These are phyloP conservation scores for Anagrus nilaparvatae DNA, from an alignment of 1,140 invertebrate species.

Conservation along the genomic window DNA sequence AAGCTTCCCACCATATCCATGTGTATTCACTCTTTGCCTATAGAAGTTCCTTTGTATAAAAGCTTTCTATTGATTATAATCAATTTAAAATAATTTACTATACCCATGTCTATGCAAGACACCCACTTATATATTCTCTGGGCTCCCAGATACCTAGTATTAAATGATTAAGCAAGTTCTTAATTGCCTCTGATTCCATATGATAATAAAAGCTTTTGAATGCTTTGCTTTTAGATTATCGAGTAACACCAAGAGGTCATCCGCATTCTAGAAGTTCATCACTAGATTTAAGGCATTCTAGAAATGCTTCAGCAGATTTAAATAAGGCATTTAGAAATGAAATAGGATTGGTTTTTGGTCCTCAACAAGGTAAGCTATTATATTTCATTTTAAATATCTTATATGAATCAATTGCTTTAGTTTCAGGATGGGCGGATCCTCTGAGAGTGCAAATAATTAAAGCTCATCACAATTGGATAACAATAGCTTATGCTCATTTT, in stretches of 20 bases:
- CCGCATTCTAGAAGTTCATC: conserved; percentile 74
- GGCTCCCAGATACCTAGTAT: too few species aligned
- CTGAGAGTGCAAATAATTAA: conserved; percentile 86
- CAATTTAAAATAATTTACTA: too few species aligned
- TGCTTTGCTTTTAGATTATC: conserved; percentile 60
- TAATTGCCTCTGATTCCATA: too few species aligned
- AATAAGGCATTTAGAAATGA: conserved; percentile 66
- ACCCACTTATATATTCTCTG: too few species aligned
- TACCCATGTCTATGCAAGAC: too few species aligned
- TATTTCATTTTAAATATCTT: not conserved
- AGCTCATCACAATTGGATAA: conserved; percentile 97
- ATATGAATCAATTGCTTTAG: conserved; percentile 24
- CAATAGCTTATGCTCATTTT: conserved; percentile 91
- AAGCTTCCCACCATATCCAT: too few species aligned
- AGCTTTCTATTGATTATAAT: too few species aligned
- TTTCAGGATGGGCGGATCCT: conserved; percentile 69
- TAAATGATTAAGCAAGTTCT: too few species aligned
- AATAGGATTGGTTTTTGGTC: conserved; percentile 55
- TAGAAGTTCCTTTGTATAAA: too few species aligned
- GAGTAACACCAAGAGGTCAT: conserved; percentile 41
- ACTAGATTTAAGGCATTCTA: conserved; percentile 65
- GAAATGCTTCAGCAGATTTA: conserved; percentile 67
- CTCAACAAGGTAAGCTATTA: conserved; percentile 44
- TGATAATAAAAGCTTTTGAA: too few species aligned
- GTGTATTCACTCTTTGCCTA: too few species aligned